These are phyloP conservation scores for Hypomesus transpacificus DNA, from an alignment of 2,113 vertebrate genomes.

Conservation along the genomic window DNA sequence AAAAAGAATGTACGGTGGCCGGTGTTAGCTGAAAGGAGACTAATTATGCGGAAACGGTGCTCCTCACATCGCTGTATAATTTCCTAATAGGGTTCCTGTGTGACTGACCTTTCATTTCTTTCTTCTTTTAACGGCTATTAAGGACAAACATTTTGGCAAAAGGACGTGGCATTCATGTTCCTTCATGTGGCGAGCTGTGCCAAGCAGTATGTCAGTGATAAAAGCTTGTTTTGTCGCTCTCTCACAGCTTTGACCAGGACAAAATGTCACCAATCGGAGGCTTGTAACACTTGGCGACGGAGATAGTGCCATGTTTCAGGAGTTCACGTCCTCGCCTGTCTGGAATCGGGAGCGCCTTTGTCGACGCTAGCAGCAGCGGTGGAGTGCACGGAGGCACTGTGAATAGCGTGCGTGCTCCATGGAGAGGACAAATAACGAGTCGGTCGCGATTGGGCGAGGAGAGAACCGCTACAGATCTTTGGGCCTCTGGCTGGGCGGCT, in stretches of 20 bases:
- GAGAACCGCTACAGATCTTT: slow-evolving; percentile 49
- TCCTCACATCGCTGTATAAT: too few species aligned
- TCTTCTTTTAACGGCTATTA: not conserved
- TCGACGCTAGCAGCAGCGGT: slow-evolving; percentile 34
- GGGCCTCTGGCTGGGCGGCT: slow-evolving; percentile 61
- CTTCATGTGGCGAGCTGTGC: not conserved
- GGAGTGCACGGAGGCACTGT: slow-evolving; percentile 41
- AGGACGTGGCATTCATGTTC: too few species aligned
- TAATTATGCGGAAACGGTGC: too few species aligned
- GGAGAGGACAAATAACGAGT: slow-evolving; percentile 60
- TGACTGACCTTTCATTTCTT: too few species aligned
- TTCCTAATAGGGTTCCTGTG: too few species aligned
- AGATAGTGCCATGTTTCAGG: slow-evolving; percentile 25
- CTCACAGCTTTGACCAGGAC: too few species aligned
- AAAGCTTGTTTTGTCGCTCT: too few species aligned
- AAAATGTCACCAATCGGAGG: too few species aligned
- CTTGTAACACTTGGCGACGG: not conserved
- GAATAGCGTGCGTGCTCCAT: slow-evolving; percentile 31
- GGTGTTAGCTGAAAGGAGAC: too few species aligned
- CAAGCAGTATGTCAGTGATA: not conserved
- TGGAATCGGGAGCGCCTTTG: not conserved
- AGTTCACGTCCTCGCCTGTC: not conserved
- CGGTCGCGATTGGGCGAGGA: slow-evolving; percentile 46
- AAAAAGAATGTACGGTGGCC: too few species aligned
- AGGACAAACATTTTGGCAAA: not conserved